Percentiles rank a stretch among this genome's conserved stretches.
Conservation (phyloP, 1,140 invertebrate species). For the Phymorhynchus buccinoides region DNA sequence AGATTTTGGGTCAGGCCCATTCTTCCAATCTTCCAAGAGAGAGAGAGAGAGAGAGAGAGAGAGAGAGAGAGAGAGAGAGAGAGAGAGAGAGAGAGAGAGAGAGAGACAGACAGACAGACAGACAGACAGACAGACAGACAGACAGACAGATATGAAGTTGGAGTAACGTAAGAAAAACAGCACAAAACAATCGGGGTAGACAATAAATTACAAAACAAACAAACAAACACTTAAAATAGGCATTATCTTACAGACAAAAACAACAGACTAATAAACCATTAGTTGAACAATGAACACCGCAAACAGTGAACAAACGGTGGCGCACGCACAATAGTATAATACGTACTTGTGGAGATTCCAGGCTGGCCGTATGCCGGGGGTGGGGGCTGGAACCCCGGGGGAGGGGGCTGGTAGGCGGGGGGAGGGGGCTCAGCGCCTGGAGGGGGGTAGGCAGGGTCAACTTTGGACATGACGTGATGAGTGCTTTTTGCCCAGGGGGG, state of each 20-base stretch:
- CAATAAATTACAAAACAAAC: background rate
- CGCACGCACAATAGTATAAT: background rate
- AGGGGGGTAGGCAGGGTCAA: background rate
- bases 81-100: too few species aligned
- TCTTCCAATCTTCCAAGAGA: too few species aligned
- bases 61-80: too few species aligned
- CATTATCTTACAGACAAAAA: background rate
- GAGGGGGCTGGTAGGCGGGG: background rate
- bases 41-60: too few species aligned
- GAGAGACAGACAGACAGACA: too few species aligned
- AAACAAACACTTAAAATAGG: background rate
- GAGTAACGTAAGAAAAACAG: too few species aligned
- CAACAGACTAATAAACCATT: background rate
- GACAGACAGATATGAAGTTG: too few species aligned
- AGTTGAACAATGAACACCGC: too few species aligned
- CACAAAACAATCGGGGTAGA: too few species aligned
- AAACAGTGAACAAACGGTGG: background rate
- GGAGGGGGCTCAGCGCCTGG: background rate
- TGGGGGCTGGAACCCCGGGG: background rate
- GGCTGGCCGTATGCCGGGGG: background rate
- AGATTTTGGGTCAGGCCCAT: too few species aligned
- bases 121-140: too few species aligned
- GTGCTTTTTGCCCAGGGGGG: background rate
- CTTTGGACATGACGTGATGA: background rate
- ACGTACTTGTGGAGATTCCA: background rate